Evolutionary conservation across 2,888 invertebrate species (phyloP).

Genomic region (Dendrolimus pini): DNA sequence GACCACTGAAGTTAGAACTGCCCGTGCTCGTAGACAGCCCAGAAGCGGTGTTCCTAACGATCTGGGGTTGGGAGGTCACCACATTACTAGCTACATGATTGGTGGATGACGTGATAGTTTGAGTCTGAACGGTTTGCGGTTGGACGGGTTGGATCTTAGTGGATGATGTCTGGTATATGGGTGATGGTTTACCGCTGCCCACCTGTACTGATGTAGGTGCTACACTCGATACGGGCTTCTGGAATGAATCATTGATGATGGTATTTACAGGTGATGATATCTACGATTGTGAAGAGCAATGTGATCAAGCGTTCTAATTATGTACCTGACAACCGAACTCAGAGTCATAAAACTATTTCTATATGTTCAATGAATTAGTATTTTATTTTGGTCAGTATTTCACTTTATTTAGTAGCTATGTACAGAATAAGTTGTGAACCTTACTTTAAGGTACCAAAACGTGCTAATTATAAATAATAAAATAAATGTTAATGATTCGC

Average conservation of each 20-base stretch:
- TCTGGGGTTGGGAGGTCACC: conserved; percentile 69
- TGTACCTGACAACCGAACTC: no score
- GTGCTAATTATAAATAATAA: no score
- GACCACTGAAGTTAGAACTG: conserved; percentile 49
- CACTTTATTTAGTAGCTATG: no score
- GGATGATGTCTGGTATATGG: conserved; percentile 87
- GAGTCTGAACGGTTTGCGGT: conserved; percentile 81
- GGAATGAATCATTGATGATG: conserved; percentile 71
- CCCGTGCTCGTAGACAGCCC: conserved; percentile 67
- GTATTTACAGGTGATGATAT: conserved; percentile 56
- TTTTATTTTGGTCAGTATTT: no score
- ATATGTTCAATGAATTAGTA: no score
- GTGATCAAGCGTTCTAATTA: conserved; percentile 7
- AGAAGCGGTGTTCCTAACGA: conserved; percentile 69
- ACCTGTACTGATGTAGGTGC: conserved; percentile 86
- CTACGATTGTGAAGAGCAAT: conserved; percentile 11
- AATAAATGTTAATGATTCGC: no score
- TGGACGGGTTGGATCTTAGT: conserved; percentile 89
- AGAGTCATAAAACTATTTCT: no score
- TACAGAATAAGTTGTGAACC: no score
- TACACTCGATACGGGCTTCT: conserved; percentile 92
- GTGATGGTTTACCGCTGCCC: conserved; percentile 81
- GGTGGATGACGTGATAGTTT: conserved; percentile 49
- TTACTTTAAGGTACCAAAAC: no score
- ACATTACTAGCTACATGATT: conserved; percentile 67